Evolutionary conservation across 2,113 vertebrate species (phyloP), one percentile per base, ranked within the genome.

Genomic region (Dicaeum eximium): DNA sequence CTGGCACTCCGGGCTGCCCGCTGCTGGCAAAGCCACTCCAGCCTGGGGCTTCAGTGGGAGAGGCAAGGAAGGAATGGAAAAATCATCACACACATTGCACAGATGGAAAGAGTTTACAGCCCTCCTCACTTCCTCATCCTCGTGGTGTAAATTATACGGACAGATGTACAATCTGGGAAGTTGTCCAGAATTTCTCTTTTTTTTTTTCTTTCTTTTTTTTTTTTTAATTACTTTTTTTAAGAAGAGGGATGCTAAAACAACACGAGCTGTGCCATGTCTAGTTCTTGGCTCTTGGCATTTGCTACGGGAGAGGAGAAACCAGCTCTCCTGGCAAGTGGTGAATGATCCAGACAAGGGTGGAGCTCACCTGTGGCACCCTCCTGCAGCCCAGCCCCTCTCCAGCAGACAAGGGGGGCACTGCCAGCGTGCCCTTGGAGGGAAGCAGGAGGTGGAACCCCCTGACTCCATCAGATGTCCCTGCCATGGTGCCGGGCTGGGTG

Each of bases 51-150:
- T 54, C 1, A 0, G 57, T 72, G 80, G 81, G 91, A 81, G 87
- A 95, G 77, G 89, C 17, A 0, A 54, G 79, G 27, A 87, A 90
- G 90, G 90, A 77, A 92, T 94, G 94, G 96, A 97, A 97, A 97
- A 97, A 95, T 88, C 94, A 94, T 96, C 94, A 90, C 88, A 95
- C 77, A 91, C 92, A 92, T 91, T 92, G 96, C 95, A 97, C 96
- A 96, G 96, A 97, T 96, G 96, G 96, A 96, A 97, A 91, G 94
- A 94, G 92, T 96, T 96, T 96, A 90, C 96, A 97, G 91, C 92
- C 95, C 96, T 93, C 94, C 90, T 96, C 97, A 95, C 92, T 96
- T 95, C 95, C 94, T 95, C 92, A 89, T 96, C 94, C 94, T 96
- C 79, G 22, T 75, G 95, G 96, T 96, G 96, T 95, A 96, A 96